Conservation (phyloP, 2,888 invertebrate genomes). For the Troides oblongomaculatus region DNA sequence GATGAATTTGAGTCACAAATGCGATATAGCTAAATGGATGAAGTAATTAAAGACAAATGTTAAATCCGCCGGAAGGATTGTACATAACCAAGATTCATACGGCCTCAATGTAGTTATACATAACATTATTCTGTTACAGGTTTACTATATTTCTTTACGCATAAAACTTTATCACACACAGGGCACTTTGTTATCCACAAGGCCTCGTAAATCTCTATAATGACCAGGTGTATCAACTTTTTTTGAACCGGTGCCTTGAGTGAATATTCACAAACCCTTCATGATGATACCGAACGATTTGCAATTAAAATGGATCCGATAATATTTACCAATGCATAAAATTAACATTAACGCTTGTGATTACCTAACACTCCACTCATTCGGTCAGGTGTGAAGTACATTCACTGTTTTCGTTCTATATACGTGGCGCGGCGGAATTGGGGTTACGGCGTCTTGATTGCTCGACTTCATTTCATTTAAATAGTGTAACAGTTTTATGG, state of each 20-base stretch:
- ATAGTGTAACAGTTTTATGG: conserved; percentile 26
- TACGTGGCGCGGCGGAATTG: conserved; percentile 32
- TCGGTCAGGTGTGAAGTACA: conserved; percentile 28
- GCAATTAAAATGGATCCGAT: conserved; percentile 58
- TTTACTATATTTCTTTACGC: neutral
- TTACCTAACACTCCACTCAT: conserved; percentile 42
- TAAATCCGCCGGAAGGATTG: neutral
- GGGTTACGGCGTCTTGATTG: conserved; percentile 32
- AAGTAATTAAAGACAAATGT: neutral
- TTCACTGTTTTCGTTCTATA: conserved; percentile 35
- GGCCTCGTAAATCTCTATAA: conserved; percentile 23
- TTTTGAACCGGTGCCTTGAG: conserved; percentile 16
- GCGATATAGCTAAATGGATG: neutral
- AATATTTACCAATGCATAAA: conserved; percentile 66
- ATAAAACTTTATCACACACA: neutral
- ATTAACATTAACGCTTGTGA: conserved; percentile 48
- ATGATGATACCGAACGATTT: conserved; percentile 43
- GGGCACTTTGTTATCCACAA: neutral
- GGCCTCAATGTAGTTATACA: neutral
- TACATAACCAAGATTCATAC: neutral
- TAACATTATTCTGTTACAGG: neutral
- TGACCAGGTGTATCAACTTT: conserved; percentile 19
- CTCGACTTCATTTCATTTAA: conserved; percentile 33
- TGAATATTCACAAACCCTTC: conserved; percentile 37
- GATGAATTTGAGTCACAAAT: no score